Conservation (phyloP, 1,140 invertebrate species). For the Latrodectus geometricus region DNA sequence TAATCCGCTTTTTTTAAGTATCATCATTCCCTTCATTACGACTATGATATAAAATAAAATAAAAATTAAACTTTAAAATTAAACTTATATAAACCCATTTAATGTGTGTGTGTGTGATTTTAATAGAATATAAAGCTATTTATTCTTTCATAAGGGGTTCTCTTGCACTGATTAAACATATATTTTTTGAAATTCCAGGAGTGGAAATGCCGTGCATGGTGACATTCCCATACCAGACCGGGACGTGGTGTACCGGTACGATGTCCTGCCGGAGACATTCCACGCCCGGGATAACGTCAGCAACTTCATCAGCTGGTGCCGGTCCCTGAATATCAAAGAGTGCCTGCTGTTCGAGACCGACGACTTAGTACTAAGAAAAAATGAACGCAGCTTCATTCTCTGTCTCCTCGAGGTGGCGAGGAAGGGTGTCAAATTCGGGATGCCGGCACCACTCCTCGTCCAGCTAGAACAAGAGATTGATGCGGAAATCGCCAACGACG, state of each 20-base stretch:
- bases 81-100: too few relatives aligned
- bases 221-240: constrained; percentile 60
- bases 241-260: constrained; percentile 65
- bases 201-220: constrained; percentile 14
- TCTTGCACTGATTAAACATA: not conserved
- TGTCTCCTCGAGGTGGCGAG: constrained; percentile 92
- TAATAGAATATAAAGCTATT: too few relatives aligned
- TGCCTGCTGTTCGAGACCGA: constrained; percentile 96
- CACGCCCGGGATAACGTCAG: constrained; percentile 96
- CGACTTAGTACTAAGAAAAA: constrained; percentile 93
- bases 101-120: too few relatives aligned
- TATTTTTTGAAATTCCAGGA: not conserved
- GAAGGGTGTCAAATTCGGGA: constrained; percentile 76
- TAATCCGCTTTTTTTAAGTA: too few relatives aligned
- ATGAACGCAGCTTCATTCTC: constrained; percentile 95
- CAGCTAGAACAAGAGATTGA: constrained; percentile 98
- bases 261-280: constrained; percentile 82
- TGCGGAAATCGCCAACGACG: constrained; percentile 86
- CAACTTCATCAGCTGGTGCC: constrained; percentile 94
- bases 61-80: too few relatives aligned
- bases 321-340: constrained; percentile 85
- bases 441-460: constrained; percentile 93
- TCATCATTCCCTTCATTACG: too few relatives aligned
- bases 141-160: too few relatives aligned
- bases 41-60: too few relatives aligned